Base-by-base conservation (phyloP, 2,113 vertebrate species). In the Entomyzon cyanotis region DNA sequence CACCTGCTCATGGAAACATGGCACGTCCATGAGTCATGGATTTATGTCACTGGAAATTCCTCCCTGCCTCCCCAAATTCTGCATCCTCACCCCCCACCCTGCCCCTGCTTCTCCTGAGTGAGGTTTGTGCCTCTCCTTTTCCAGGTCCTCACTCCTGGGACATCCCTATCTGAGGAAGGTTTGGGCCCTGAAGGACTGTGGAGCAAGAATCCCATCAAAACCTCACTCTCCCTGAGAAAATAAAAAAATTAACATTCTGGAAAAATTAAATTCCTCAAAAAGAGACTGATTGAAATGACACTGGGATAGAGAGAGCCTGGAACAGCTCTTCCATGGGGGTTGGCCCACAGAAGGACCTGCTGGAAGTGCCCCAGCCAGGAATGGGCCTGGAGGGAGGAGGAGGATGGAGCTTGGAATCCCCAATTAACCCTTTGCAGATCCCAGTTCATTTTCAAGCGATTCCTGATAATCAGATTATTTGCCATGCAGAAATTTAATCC, bases 381-480 rank as follows among this genome's bases (percentile, higher is more conserved):
- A 39, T 17, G 21, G 25, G 17, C 35, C 64, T 30, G 33, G 24
- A 78, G 37, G 13, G 39, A 91, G 70, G 52, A 59, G 31, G 31
- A 53, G 47, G 60, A 28, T 39, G 39, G 33, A 50, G 30, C 11
- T n/a, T 78, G 18, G 67, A 59, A 81, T 21, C n/a, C 19, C 12
- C 23, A 52, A 1, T 93, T 95, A 96, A 95, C 94, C 68, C 87
- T 63, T 90, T 80, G 31, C 44, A 80, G 27, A 20, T 30, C 25
- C 35, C 55, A 23, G 44, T 20, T 59, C 1, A 21, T 67, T 67
- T 59, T 77, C 65, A 76, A 77, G 53, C 25, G 33, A 49, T 88
- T 78, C 76, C 68, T 50, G 88, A 81, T 81, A 93, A 95, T 87
- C 93, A 84, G 71, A 90, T 94, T 95, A 81, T 83, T 88, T 88